A percentile compares a stretch with the other conserved stretches of the same genome.
Conservation (phyloP, 2,113 vertebrate species). For the Vireo altiloquus region DNA sequence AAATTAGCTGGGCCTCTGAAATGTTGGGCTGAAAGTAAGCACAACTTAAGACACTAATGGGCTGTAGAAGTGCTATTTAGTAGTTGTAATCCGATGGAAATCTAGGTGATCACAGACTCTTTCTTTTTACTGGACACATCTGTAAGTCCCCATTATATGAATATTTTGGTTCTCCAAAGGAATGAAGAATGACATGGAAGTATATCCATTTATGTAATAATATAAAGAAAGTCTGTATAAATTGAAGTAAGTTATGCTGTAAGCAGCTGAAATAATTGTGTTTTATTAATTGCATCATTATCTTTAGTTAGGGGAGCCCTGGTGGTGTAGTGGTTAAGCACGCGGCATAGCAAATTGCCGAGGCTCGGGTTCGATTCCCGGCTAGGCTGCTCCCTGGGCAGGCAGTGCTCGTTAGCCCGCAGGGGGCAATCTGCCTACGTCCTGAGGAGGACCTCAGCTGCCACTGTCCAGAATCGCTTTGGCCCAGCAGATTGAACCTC, state of each 20-base stretch:
- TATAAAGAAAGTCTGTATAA: neutral
- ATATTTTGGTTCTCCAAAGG: neutral
- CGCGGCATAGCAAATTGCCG: no score
- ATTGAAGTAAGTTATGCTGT: neutral
- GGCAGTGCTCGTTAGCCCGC: no score
- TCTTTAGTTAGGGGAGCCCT: no score
- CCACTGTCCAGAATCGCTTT: no score
- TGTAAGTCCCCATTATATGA: neutral
- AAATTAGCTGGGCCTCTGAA: neutral
- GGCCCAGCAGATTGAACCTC: no score
- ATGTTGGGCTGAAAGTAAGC: neutral
- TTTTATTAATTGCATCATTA: neutral
- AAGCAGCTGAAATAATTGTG: neutral
- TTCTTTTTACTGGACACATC: neutral
- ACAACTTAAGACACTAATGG: neutral
- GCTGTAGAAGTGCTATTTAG: neutral
- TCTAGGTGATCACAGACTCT: neutral
- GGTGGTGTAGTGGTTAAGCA: no score
- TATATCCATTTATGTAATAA: neutral
- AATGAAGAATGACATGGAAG: neutral
- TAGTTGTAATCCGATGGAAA: neutral
- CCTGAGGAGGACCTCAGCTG: no score
- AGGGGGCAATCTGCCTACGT: no score
- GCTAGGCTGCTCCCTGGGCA: no score
- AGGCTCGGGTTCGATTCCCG: no score